A percentile compares a stretch with the other conserved stretches of the same genome.
phyloP scores from a whole-genome alignment of 2,888 invertebrate species.

The Dascillus cervinus region DNA sequence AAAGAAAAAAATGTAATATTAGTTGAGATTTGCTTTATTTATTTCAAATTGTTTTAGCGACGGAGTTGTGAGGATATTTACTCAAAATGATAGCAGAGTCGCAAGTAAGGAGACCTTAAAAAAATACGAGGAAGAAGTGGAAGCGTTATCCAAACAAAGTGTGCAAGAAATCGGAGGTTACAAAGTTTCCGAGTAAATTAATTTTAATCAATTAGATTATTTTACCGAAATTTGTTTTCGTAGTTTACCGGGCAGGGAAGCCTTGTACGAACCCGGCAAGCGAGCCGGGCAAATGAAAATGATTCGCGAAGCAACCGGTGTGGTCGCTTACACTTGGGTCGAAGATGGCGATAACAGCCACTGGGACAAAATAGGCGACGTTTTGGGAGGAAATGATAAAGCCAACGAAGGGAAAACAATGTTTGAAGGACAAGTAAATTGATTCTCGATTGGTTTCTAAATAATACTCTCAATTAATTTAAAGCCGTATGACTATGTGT shows the following conservation, averaged over 20 bases:
- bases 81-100: slow-evolving; percentile 58
- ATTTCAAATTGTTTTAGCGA: no score
- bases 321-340: slow-evolving; percentile 80
- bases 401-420: slow-evolving; percentile 64
- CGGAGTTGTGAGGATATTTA: slow-evolving; percentile 80
- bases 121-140: slow-evolving; percentile 66
- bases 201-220: slow-evolving; percentile 7
- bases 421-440: slow-evolving; percentile 68
- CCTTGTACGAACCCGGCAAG: slow-evolving; percentile 66
- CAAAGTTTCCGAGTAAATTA: slow-evolving; percentile 71
- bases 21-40: slow-evolving; percentile 1
- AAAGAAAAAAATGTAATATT: background rate
- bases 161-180: slow-evolving; percentile 75
- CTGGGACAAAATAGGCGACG: slow-evolving; percentile 87
- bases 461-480: slow-evolving; percentile 6
- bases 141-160: slow-evolving; percentile 52
- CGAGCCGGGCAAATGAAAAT: slow-evolving; percentile 80
- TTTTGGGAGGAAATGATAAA: slow-evolving; percentile 66
- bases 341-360: slow-evolving; percentile 42
- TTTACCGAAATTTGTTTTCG: slow-evolving; percentile 6
- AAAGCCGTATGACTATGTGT: slow-evolving; percentile 88
- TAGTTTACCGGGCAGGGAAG: slow-evolving; percentile 76
- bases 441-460: background rate
- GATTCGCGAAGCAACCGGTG: slow-evolving; percentile 64
- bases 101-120: slow-evolving; percentile 57